Base-by-base conservation (phyloP, 2,797 vertebrate species). In the Phoeniculus purpureus region DNA sequence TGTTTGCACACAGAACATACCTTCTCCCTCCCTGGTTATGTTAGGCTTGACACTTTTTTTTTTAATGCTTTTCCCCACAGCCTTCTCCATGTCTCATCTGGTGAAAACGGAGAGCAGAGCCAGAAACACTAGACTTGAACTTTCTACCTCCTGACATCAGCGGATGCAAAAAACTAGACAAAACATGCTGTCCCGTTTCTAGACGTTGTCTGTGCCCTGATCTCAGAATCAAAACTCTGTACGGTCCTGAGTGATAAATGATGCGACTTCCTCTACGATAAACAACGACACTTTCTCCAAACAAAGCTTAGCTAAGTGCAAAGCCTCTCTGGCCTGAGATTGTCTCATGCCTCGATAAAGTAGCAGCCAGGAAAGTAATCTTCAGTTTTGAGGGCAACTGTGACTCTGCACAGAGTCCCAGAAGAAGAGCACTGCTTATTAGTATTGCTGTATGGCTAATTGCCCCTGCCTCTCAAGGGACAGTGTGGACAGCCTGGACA, bases 111-210 rank as follows among this genome's bases (percentile, higher is more conserved):
- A 12, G 32, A 48, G 23, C 31, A 40, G 32, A 86, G 59, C 27
- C 31, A 60, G 43, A 32, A 85, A 82, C 22, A 26, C 56, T 15
- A 82, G 14, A 50, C 32, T 74, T 94, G 86, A 94, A 94, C 75
- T 89, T 94, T 84, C 76, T 78, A 81, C 59, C 62, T 92, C 29
- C n/a, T 72, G 62, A 87, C 40, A 66, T 59, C 19, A 81, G 60
- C 1, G 0, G 50, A 52, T 48, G 81, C 55, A 66, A 73, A 90
- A 87, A 88, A 47, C 22, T 75, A 95, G 92, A 94, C 76, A 94
- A 96, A 96, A 93, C 89, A 95, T 83, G 26, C 50, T 23, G 56
- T 93, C 60, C 62, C 67, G 22, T 58, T 94, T 78, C 84, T 87
- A 67, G 78, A 90, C 65, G 48, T 61, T 75, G 76, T 60, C 91